These are phyloP conservation scores for Colletes collaris DNA, from an alignment of 2,888 invertebrate species.

Conservation along the genomic window DNA sequence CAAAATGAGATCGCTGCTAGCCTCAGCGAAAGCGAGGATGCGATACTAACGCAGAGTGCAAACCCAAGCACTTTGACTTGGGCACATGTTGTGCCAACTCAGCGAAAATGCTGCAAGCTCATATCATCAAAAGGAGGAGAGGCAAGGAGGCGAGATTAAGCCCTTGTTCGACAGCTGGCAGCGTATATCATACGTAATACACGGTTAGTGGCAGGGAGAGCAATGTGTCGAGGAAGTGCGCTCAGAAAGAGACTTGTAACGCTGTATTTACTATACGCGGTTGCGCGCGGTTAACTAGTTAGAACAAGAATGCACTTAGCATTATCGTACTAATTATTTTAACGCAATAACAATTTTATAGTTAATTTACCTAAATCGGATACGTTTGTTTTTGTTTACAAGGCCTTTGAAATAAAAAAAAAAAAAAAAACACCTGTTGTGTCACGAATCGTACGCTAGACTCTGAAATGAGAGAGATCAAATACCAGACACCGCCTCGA, in stretches of 20 bases:
- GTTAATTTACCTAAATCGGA: too few species aligned
- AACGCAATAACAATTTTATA: not conserved
- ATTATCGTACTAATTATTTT: constrained; percentile 2
- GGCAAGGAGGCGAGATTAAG: constrained; percentile 71
- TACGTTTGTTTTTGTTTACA: too few species aligned
- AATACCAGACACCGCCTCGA: not conserved
- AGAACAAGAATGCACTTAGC: constrained; percentile 9
- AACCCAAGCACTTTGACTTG: constrained; percentile 81
- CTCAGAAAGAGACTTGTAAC: constrained; percentile 31
- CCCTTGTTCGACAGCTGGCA: constrained; percentile 75
- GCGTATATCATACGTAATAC: constrained; percentile 68
- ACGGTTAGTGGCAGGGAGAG: constrained; percentile 40
- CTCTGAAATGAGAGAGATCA: not conserved
- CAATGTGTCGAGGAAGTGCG: constrained; percentile 44
- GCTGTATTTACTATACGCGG: constrained; percentile 36
- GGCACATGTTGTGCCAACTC: constrained; percentile 83
- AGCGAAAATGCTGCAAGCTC: constrained; percentile 80
- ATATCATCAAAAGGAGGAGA: constrained; percentile 73
- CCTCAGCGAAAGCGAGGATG: constrained; percentile 80
- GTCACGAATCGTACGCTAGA: not conserved
- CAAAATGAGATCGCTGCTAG: constrained; percentile 80
- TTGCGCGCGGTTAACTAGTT: constrained; percentile 32
- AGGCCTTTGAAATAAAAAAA: too few species aligned
- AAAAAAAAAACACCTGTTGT: not conserved
- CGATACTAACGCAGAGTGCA: constrained; percentile 79